Conservation (phyloP, 2,888 invertebrate species). For the Saturnia pavonia region DNA sequence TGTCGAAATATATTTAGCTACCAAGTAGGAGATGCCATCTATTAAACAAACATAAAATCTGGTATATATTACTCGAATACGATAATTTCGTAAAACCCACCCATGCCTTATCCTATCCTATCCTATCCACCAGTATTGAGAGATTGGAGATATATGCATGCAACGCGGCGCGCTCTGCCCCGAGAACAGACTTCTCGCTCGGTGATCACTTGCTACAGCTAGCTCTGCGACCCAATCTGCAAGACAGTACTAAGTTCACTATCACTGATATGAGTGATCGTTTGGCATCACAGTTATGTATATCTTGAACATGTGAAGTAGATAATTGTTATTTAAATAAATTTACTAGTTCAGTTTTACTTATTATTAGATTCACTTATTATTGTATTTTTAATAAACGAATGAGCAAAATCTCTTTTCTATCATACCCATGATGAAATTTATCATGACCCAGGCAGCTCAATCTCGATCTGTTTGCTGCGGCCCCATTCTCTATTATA, state of each 20-base stretch:
- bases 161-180: conserved; percentile 30
- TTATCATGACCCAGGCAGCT: too few relatives aligned
- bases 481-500: too few relatives aligned
- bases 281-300: conserved; percentile 46
- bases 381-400: too few relatives aligned
- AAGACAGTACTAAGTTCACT: conserved; percentile 41
- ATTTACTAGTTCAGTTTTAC: background rate
- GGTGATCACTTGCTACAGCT: conserved; percentile 43
- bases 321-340: background rate
- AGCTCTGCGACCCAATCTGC: conserved; percentile 39
- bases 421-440: too few relatives aligned
- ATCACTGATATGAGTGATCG: conserved; percentile 49
- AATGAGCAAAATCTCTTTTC: too few relatives aligned
- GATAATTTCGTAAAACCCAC: background rate
- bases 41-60: too few relatives aligned
- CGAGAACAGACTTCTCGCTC: conserved; percentile 25
- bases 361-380: too few relatives aligned
- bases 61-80: background rate
- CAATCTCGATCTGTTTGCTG: too few relatives aligned
- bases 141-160: conserved; percentile 65
- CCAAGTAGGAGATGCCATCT: too few relatives aligned
- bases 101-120: conserved; percentile 19
- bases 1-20: too few relatives aligned
- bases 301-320: background rate
- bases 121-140: conserved; percentile 51